phyloP scores from a whole-genome alignment of 2,888 invertebrate genomes.

The Synanthedon andrenaeformis region DNA sequence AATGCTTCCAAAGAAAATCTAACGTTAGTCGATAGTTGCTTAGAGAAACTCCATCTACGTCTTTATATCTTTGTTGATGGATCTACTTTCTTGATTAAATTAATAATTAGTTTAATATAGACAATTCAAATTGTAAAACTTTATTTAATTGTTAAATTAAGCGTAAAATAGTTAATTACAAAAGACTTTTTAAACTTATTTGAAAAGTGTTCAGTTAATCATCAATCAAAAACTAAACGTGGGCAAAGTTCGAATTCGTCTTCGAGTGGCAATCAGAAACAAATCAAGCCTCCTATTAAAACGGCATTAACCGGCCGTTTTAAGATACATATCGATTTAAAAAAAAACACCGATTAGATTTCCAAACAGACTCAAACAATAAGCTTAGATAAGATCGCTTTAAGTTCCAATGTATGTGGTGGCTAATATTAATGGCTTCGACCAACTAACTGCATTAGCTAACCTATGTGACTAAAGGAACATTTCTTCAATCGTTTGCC shows the following conservation, averaged over 20 bases:
- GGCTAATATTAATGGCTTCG: not conserved
- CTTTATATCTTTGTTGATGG: too few relatives aligned
- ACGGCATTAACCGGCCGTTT: conserved; percentile 42
- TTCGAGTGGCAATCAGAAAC: conserved; percentile 49
- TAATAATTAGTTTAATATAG: too few relatives aligned
- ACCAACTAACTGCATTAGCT: not conserved
- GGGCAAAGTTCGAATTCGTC: conserved; percentile 16
- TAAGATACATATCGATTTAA: conserved; percentile 51
- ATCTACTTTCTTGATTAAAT: too few relatives aligned
- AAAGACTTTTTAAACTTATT: too few relatives aligned
- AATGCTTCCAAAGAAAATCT: too few relatives aligned
- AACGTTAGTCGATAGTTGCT: too few relatives aligned
- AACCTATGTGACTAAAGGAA: not conserved
- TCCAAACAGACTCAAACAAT: conserved; percentile 20
- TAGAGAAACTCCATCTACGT: too few relatives aligned
- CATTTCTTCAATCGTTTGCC: not conserved
- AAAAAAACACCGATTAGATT: conserved; percentile 40
- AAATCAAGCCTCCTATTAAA: conserved; percentile 57
- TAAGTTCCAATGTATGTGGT: not conserved
- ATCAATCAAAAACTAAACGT: conserved; percentile 39
- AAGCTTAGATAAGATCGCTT: conserved; percentile 3
- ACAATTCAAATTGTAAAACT: too few relatives aligned
- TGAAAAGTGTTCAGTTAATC: conserved; percentile 14
- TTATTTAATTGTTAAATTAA: not conserved
- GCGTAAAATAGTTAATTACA: not conserved